A percentile compares a stretch with the other conserved stretches of the same genome.
Evolutionary conservation across 2,888 invertebrate species (phyloP).

Genomic region (Cactoblastis cactorum): DNA sequence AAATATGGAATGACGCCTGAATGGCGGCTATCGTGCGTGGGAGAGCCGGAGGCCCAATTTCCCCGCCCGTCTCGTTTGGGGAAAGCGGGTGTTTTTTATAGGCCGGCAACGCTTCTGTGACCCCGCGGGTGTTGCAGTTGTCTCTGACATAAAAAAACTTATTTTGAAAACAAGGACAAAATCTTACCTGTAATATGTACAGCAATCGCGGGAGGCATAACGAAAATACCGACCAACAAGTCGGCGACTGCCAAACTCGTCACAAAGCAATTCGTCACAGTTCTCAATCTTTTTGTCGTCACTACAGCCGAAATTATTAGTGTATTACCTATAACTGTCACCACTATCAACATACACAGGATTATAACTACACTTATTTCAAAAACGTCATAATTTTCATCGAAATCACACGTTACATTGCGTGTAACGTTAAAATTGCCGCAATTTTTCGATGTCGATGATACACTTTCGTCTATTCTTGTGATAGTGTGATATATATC

Average conservation of each 20-base stretch:
- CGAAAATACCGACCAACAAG: constrained; percentile 94
- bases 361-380: constrained; percentile 82
- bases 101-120: too few species aligned
- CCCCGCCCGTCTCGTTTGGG: too few species aligned
- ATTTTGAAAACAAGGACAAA: too few species aligned
- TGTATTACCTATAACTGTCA: constrained; percentile 91
- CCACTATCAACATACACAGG: constrained; percentile 83
- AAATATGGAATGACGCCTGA: too few species aligned
- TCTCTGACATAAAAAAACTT: too few species aligned
- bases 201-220: constrained; percentile 97
- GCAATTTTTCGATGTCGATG: constrained; percentile 26
- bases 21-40: too few species aligned
- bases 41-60: too few species aligned
- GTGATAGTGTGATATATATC: constrained; percentile 48
- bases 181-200: constrained; percentile 89
- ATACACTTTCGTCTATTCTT: constrained; percentile 28
- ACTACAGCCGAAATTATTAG: constrained; percentile 94
- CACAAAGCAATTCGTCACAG: constrained; percentile 97
- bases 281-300: constrained; percentile 90
- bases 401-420: constrained; percentile 25
- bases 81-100: too few species aligned
- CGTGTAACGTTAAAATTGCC: constrained; percentile 24
- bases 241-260: constrained; percentile 96
- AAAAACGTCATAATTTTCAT: constrained; percentile 50
- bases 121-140: too few species aligned